Conservation (phyloP, 1,140 invertebrate genomes). For the Philopotamus ludificatus region DNA sequence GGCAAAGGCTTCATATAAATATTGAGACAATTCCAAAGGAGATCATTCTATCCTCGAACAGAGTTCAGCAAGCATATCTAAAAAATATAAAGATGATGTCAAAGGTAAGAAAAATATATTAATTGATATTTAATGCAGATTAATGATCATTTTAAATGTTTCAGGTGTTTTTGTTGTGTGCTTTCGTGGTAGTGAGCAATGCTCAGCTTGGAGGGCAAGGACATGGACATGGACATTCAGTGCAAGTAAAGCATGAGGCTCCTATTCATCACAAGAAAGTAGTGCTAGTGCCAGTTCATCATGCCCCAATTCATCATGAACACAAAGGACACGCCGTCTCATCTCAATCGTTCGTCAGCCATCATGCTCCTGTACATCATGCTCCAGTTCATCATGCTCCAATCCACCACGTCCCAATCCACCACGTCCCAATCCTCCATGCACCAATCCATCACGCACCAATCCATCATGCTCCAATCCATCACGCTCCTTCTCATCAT, state of each 20-base stretch:
- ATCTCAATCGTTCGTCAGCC: conserved; percentile 30
- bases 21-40: conserved; percentile 1
- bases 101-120: too few species aligned
- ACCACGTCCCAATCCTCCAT: conserved; percentile 2
- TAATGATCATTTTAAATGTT: too few species aligned
- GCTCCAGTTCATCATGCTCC: conserved; percentile 20
- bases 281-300: conserved; percentile 42
- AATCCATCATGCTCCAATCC: conserved; percentile 3
- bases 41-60: neutral
- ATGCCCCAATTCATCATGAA: conserved; percentile 3
- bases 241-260: conserved; percentile 20
- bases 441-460: conserved; percentile 18
- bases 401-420: conserved; percentile 7
- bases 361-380: conserved; percentile 20
- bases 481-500: neutral
- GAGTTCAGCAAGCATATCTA: too few species aligned
- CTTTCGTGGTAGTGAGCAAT: neutral
- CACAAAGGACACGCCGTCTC: conserved; percentile 27
- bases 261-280: conserved; percentile 11
- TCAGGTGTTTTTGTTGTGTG: neutral
- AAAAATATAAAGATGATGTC: too few species aligned
- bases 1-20: conserved; percentile 15
- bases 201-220: conserved; percentile 13
- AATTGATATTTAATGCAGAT: too few species aligned
- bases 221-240: conserved; percentile 20